These are phyloP conservation scores for Drosophila tristis DNA, from an alignment of 1,140 invertebrate species.

Conservation along the genomic window DNA sequence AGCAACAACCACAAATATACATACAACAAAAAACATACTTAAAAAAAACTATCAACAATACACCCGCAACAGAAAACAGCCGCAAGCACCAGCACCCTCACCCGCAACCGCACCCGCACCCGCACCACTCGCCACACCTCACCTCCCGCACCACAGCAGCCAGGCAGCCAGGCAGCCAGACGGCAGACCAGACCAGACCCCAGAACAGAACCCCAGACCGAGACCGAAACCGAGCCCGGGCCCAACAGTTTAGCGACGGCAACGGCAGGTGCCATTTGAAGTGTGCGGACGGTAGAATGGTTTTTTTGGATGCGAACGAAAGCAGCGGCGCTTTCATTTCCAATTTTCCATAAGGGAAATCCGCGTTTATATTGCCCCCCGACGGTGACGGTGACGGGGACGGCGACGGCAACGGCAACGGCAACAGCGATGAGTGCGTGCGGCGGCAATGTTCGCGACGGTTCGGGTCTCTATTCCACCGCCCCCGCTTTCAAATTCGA, in stretches of 20 bases:
- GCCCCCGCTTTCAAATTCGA: conserved; percentile 47
- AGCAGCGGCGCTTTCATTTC: not conserved
- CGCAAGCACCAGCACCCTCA: conserved; percentile 12
- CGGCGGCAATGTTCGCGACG: conserved; percentile 60
- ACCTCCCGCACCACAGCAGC: not conserved
- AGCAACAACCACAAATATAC: conserved; percentile 16
- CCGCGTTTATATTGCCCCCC: too few species aligned
- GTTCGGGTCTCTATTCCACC: conserved; percentile 12
- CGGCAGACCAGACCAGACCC: conserved; percentile 17
- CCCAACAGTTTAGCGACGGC: conserved; percentile 71
- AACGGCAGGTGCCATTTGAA: conserved; percentile 79
- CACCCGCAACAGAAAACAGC: conserved; percentile 35
- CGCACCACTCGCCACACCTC: not conserved
- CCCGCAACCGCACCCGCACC: conserved; percentile 1
- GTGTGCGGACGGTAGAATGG: conserved; percentile 63
- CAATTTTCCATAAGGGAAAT: too few species aligned
- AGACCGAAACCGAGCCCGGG: conserved; percentile 42
- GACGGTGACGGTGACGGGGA: conserved; percentile 8
- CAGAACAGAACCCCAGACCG: conserved; percentile 42
- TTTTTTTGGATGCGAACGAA: conserved; percentile 18
- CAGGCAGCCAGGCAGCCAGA: not conserved
- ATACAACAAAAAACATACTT: conserved; percentile 17
- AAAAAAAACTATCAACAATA: conserved; percentile 51
- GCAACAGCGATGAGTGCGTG: conserved; percentile 51
- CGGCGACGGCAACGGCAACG: conserved; percentile 12